Base-by-base conservation (phyloP, 2,797 vertebrate genomes). In the Taeniopygia guttata region DNA sequence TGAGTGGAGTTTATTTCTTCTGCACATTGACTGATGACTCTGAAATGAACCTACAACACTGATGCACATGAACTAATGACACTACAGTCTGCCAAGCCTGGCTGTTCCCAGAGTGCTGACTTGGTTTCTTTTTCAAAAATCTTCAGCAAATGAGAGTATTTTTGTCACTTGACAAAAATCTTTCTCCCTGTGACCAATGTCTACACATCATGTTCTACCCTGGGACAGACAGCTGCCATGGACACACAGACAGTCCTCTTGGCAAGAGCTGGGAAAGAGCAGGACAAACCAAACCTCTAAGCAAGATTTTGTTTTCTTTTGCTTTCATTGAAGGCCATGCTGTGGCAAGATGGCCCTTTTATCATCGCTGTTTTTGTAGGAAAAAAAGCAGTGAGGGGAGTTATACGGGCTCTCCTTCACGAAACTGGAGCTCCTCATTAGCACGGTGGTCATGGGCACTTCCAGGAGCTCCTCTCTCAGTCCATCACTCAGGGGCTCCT, bases 381-480 rank as follows among this genome's bases (percentile, higher is more conserved):
- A 73, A 34, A 84, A 97, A 58, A 89, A 93, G 58, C 43, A 73
- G 2, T 43, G 59, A 0, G 94, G 89, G 15, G 72, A 95, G 2
- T 85, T 81, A 2, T 67, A 88, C 0, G 90, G 84, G 16, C 68
- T 97, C 52, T 82, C 96, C 4, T 22, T 87, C 7, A 17, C 66
- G 3, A 87, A 92, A 58, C 80, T 77, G 16, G 97, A 96, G 88
- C 92, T 93, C 58, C 94, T 95, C 84, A 84, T 89, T 14, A 96
- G 89, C 64, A 97, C 80, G 7, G 96, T 90, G 67, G 97, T 96
- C 96, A 98, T 95, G 69, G 98, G 97, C 59, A 98, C 94, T 67
- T 97, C 97, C 85, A 96, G 69, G 27, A 97, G 96, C 64, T 97
- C 97, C 46, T 98, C 97, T 52, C 88, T 91, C 84, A 93, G 95